Evolutionary conservation across 2,888 invertebrate genomes (phyloP).

Genomic region (Merodon equestris): DNA sequence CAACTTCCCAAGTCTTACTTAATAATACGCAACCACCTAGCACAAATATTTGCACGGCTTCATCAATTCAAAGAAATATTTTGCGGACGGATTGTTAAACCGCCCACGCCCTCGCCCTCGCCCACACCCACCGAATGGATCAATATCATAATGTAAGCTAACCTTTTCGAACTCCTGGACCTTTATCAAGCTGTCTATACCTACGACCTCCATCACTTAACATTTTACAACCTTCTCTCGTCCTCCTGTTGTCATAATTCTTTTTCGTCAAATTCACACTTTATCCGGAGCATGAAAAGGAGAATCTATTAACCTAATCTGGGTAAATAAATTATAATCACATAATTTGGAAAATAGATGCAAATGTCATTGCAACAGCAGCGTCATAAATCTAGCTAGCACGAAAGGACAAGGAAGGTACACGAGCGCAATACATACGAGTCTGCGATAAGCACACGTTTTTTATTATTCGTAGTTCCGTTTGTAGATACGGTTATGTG

Average conservation of each 20-base stretch:
- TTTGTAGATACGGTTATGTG: neutral
- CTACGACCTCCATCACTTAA: too few relatives aligned
- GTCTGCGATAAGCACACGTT: conserved; percentile 23
- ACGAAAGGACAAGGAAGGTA: neutral
- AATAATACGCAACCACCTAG: too few relatives aligned
- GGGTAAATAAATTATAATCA: conserved; percentile 62
- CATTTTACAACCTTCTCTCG: too few relatives aligned
- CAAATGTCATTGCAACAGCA: conserved; percentile 57
- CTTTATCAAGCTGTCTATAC: too few relatives aligned
- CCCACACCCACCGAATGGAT: too few relatives aligned
- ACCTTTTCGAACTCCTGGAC: too few relatives aligned
- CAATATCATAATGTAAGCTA: too few relatives aligned
- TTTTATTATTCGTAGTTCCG: neutral
- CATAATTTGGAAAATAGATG: conserved; percentile 60
- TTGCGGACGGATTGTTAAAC: too few relatives aligned
- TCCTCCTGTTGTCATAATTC: neutral
- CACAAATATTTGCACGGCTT: too few relatives aligned
- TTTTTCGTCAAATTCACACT: neutral
- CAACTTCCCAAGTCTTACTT: too few relatives aligned
- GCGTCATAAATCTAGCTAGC: conserved; percentile 47
- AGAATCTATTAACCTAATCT: conserved; percentile 52
- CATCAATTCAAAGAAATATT: too few relatives aligned
- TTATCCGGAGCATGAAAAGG: conserved; percentile 1
- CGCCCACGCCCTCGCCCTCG: too few relatives aligned
- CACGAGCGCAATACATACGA: conserved; percentile 6